A percentile compares a stretch with the other conserved stretches of the same genome.
phyloP scores from a whole-genome alignment of 1,140 invertebrate species.

The Ostrea edulis region DNA sequence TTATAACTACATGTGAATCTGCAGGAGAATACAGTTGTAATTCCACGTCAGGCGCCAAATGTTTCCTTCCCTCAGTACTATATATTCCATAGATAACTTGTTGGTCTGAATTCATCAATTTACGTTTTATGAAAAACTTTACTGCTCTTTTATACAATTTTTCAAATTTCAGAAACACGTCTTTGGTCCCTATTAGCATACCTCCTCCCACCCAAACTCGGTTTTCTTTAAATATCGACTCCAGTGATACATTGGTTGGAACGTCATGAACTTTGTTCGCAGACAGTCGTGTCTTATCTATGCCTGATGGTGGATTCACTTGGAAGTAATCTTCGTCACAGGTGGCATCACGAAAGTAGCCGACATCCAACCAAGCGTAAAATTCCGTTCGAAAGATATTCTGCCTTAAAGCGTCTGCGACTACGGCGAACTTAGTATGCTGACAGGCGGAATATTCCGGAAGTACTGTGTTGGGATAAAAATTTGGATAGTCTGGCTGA shows the following conservation, averaged over 20 bases:
- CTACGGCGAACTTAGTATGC: slow-evolving; percentile 66
- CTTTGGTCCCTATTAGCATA: slow-evolving; percentile 52
- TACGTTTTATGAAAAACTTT: slow-evolving; percentile 59
- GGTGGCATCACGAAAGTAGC: slow-evolving; percentile 60
- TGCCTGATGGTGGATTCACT: slow-evolving; percentile 57
- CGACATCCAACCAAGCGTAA: slow-evolving; percentile 69
- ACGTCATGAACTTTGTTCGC: slow-evolving; percentile 53
- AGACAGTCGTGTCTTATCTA: slow-evolving; percentile 59
- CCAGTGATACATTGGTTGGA: not conserved
- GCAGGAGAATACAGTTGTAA: slow-evolving; percentile 62
- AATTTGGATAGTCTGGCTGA: slow-evolving; percentile 59
- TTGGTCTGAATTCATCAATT: slow-evolving; percentile 71
- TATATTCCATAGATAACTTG: slow-evolving; percentile 71
- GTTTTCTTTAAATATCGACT: slow-evolving; percentile 61
- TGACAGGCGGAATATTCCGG: slow-evolving; percentile 64
- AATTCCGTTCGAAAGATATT: slow-evolving; percentile 64
- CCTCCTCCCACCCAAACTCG: slow-evolving; percentile 61
- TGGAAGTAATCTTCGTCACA: slow-evolving; percentile 47
- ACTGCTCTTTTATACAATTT: slow-evolving; percentile 65
- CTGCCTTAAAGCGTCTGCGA: slow-evolving; percentile 49
- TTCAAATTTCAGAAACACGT: slow-evolving; percentile 60
- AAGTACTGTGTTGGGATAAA: slow-evolving; percentile 61
- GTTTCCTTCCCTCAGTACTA: slow-evolving; percentile 52
- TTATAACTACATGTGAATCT: slow-evolving; percentile 35
- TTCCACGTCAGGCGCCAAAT: slow-evolving; percentile 61